Evolutionary conservation across 2,797 vertebrate genomes (phyloP), one percentile per base, ranked within the genome.

Genomic region (Pyrocephalus nanus): DNA sequence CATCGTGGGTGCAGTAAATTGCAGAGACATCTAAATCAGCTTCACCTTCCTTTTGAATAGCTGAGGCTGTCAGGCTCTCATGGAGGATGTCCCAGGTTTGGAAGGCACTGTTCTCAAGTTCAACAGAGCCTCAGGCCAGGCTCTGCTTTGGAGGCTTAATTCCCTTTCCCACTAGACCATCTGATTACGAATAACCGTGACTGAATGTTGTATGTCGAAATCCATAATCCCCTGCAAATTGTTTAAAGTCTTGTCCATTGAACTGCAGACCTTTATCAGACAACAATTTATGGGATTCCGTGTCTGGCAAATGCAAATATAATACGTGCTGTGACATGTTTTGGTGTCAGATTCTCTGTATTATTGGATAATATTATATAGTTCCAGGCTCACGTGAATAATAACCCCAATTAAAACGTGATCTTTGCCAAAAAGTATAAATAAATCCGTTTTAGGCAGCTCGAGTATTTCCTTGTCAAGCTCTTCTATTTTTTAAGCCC

Each of bases 251-350:
- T 88, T 88, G 88, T 81, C 93, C 90, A 76, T 86, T 86, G 88
- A 95, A 92, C 86, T 93, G 72, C 79, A 72, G 90, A 45, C 93
- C 67, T 78, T 91, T 96, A 92, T 97, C 95, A 94, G 90, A 90
- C 76, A 88, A 64, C 79, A 82, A 90, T 93, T 94, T 97, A 88
- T 92, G 80, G 92, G 92, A 93, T 92, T 72, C 87, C 64, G 15
- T 64, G 91, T 91, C 95, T 96, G 88, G 93, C 47, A 92, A 97
- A 95, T 50, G 80, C 84, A 92, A 89, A 92, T 73, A 55, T 73
- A 73, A 86, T 38, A 70, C 90, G 73, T 91, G 32, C 86, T 93
- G 83, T 89, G 90, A 93, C 62, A 90, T 69, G 73, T 88, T 95
- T 90, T 93, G 57, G 50, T 92, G 73, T 96, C 86, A 93, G 50